Evolutionary conservation across 2,888 invertebrate species (phyloP).

Genomic region (Fragum sueziense): DNA sequence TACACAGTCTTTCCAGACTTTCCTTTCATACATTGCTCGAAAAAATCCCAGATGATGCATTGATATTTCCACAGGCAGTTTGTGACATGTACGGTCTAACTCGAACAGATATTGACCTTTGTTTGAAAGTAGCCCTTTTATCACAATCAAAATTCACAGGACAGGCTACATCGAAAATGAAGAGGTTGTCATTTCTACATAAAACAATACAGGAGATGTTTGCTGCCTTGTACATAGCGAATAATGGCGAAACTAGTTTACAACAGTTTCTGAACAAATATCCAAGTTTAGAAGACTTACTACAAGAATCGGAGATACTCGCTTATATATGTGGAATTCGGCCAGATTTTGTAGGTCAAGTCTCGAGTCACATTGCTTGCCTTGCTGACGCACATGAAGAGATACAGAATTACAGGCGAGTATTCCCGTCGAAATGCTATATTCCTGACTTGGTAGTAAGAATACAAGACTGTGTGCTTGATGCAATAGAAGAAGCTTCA

Average conservation of each 20-base stretch:
- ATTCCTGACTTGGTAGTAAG: no score
- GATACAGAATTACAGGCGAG: background rate
- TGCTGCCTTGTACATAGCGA: background rate
- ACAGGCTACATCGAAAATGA: background rate
- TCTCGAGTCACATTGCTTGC: background rate
- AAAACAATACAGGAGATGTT: constrained; percentile 14
- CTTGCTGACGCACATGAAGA: background rate
- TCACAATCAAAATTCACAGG: constrained; percentile 1
- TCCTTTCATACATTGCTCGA: background rate
- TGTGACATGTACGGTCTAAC: background rate
- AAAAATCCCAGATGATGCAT: background rate
- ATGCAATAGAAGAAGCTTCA: no score
- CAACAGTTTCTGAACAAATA: background rate
- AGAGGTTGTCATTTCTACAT: constrained; percentile 9
- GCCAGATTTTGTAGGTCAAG: background rate
- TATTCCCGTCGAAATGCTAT: no score
- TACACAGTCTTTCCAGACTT: background rate
- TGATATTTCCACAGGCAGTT: background rate
- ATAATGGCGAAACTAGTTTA: no score
- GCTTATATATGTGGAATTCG: background rate
- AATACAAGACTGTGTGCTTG: no score
- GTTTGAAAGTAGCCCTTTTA: background rate
- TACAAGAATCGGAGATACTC: background rate
- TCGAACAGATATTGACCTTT: background rate
- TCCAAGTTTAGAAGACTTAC: background rate